Base-by-base conservation (phyloP, 1,140 invertebrate species). In the Argopecten irradians region DNA sequence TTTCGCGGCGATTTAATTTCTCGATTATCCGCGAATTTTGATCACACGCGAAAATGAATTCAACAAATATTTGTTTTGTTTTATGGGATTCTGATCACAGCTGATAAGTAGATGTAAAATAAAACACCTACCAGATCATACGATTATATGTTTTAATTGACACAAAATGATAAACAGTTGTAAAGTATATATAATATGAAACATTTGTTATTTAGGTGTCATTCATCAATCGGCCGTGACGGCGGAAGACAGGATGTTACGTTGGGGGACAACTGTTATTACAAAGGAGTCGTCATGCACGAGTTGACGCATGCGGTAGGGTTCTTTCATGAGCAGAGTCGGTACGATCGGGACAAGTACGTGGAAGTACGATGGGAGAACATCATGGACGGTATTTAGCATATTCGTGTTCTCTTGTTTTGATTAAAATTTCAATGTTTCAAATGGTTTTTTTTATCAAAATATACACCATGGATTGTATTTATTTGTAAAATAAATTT, bases 321-420 rank as follows among this genome's bases (percentile, higher is more conserved):
- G 0, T 98, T 98, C 94, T 96, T 97, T 93, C 98, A 99, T 94
- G 98, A 98, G 93, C 98, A 98, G 93, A 98, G 97, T 91, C 96
- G 98, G 34, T 96, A 95, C 35, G 98, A 98, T 91, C 95, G 98
- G 28, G 98, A 98, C 92, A 95, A 97, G 34, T 97, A 96, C 92
- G 97, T 98, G 0, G 95, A 93, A 5, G 97, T 98, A 34, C 95
- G 96, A 43, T 98, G 97, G 94, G 91, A 97, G 0, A 98, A 98
- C 93, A 97, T 98, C 19, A 82, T 86, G 32, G 19, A 87, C 22
- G 91, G 93, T 93, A 87, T 35, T 16, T 32, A 8, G n/a, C 82
- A 83, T 83, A 28, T 83, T 83, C n/a, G 33, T 84, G 36, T 34
- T 34, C 19, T 35, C 33, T 33, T 33, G 19, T 33, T 84, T 84